Evolutionary conservation across 2,113 vertebrate genomes (phyloP), one percentile per base, ranked within the genome.

Genomic region (Rhipidura dahli): DNA sequence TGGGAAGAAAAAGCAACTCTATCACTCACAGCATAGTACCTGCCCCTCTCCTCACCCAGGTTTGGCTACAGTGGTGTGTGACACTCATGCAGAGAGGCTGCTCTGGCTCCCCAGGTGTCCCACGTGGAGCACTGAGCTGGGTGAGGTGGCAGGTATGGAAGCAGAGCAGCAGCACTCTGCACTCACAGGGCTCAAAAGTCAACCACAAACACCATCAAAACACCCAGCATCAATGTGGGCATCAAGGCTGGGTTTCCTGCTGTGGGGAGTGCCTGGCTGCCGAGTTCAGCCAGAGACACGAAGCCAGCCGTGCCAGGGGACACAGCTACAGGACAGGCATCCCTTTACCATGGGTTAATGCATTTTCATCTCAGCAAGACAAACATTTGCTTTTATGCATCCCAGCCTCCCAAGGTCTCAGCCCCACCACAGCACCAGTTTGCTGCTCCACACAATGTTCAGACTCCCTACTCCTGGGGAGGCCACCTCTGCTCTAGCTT

Each of bases 91-190:
- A 9, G 20, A 44, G 63, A 35, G 18, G 35, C 53, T 77, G 21
- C 76, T 54, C 47, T 63, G 13, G 33, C 40, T 40, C 31, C 56
- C 11, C 1, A 0, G 37, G 21, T 11, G 40, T 18, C 39, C 45
- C 2, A 15, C 2, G 0, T 6, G 33, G 69, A 82, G 23, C 64
- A 2, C 13, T 9, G n/a, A 18, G 51, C 9, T 63, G 47, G 40
- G n/a, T 0, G 0, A 26, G 18, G 57, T 4, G 31, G 26, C 44
- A 68, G 40, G 22, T 10, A 4, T 0, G 2, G 53, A 42, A 39
- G 10, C 76, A 61, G 49, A 77, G 84, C 81, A 75, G 39, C 12
- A 2, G 23, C 17, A 10, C 75, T 45, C 35, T 37, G 31, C 31
- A 7, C 63, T 60, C 33, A 27, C 6, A 0, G 26, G 26, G 28